Base-by-base conservation (phyloP, 2,888 invertebrate genomes). In the Philhelius pedissequus region DNA sequence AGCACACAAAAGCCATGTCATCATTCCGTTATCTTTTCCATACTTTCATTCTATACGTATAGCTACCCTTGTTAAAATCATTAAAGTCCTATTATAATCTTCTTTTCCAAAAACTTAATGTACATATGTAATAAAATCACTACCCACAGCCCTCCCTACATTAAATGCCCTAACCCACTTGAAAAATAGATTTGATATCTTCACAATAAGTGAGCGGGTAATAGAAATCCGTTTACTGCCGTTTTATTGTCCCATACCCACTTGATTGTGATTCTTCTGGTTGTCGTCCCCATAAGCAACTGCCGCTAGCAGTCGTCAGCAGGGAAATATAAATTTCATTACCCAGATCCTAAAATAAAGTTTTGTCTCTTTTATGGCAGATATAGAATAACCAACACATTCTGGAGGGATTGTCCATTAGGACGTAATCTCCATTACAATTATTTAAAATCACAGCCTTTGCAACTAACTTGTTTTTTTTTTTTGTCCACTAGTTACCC, bases 161-260 rank as follows among this genome's bases (percentile, higher is more conserved):
- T 2, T 2, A 38, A 3, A 5, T 30, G n/a, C n/a, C n/a, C n/a
- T n/a, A 8, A 22, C 5, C 54, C 27, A 13, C 25, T 50, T 35
- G 30, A 35, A 74, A 20, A 56, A 60, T n/a, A 32, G 71, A 73
- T 78, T 73, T 77, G 48, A 70, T 75, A 75, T 70, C 74, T 70
- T 48, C 30, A 73, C 71, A 69, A 78, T 83, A 69, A 83, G 74
- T 78, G 74, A 69, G 56, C 48, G 38, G 35, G 52, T 58, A 78
- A 78, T 83, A 78, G 83, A 74, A 74, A 73, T 78, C 64, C 74
- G 64, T 78, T 83, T 78, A 69, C 78, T 56, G 64, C 40, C 58
- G 74, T 69, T 74, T 83, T 78, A 82, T 69, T 54, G 40, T 50
- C 69, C 18, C 30, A 7, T 6, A 8, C 52, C 5, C 9, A n/a